phyloP scores from a whole-genome alignment of 2,113 vertebrate species.

The Delphinapterus leucas region DNA sequence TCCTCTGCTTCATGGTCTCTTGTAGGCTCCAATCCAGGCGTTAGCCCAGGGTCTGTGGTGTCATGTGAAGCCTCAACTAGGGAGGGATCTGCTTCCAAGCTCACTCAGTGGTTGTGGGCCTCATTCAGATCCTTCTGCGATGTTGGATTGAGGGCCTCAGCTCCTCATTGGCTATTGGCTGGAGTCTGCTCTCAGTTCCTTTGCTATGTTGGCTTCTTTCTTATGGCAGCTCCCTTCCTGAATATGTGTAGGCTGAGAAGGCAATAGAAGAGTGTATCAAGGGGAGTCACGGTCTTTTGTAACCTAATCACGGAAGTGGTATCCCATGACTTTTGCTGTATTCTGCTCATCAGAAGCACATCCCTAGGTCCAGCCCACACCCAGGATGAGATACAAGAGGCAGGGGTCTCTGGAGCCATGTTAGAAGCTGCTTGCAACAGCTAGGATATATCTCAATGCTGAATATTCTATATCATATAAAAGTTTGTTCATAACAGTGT shows the following conservation, averaged over 20 bases:
- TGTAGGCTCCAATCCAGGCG: not conserved
- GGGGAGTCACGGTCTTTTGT: not conserved
- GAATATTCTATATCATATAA: not conserved
- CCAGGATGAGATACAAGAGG: not conserved
- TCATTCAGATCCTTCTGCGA: not conserved
- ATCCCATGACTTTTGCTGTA: not conserved
- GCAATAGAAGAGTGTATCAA: not conserved
- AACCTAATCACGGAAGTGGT: not conserved
- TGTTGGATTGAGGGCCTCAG: not conserved
- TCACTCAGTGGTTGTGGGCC: not conserved
- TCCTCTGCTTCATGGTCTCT: not conserved
- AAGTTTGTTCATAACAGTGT: not conserved
- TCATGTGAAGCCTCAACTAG: not conserved
- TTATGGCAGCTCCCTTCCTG: not conserved
- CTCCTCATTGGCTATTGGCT: not conserved
- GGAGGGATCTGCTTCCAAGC: not conserved
- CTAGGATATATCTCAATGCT: not conserved
- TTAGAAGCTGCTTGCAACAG: not conserved
- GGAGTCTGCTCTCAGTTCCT: not conserved
- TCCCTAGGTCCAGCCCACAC: not conserved
- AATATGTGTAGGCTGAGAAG: not conserved
- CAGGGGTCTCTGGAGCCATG: not conserved
- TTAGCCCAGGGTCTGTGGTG: not conserved
- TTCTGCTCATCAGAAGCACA: not conserved
- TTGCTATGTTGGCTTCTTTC: not conserved